A percentile compares a stretch with the other conserved stretches of the same genome.
phyloP scores from a whole-genome alignment of 2,113 vertebrate genomes.

The Sinocyclocheilus maitianheensis region DNA sequence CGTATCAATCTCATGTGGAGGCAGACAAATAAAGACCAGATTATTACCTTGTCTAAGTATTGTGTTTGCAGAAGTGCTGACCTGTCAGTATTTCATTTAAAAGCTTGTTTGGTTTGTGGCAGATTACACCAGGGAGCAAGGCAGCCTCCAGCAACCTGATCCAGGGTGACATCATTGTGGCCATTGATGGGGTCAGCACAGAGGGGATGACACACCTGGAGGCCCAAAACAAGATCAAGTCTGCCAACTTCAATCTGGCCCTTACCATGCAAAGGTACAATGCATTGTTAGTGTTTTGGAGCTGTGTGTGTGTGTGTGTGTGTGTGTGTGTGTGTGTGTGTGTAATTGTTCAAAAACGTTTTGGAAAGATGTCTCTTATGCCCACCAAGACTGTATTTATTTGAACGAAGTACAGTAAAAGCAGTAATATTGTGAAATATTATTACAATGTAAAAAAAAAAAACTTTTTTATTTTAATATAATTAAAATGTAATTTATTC shows the following conservation, averaged over 20 bases:
- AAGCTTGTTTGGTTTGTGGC: slow-evolving; percentile 34
- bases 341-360: no score
- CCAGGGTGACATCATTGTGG: slow-evolving; percentile 92
- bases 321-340: not conserved
- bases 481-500: no score
- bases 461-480: no score
- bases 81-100: not conserved
- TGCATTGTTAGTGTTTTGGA: not conserved
- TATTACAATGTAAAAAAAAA: not conserved
- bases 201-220: slow-evolving; percentile 98
- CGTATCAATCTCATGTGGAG: not conserved
- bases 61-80: slow-evolving; percentile 6
- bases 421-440: not conserved
- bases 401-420: not conserved
- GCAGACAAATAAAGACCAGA: not conserved
- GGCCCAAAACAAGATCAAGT: slow-evolving; percentile 99
- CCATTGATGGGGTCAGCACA: slow-evolving; percentile 93
- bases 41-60: not conserved
- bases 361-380: no score
- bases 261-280: slow-evolving; percentile 93
- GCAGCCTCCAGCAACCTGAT: slow-evolving; percentile 89
- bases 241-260: slow-evolving; percentile 88
- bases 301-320: not conserved
- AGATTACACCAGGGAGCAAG: slow-evolving; percentile 97
- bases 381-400: no score